phyloP scores from a whole-genome alignment of 1,140 invertebrate genomes.

The Pseudomyrmex pallidus region DNA sequence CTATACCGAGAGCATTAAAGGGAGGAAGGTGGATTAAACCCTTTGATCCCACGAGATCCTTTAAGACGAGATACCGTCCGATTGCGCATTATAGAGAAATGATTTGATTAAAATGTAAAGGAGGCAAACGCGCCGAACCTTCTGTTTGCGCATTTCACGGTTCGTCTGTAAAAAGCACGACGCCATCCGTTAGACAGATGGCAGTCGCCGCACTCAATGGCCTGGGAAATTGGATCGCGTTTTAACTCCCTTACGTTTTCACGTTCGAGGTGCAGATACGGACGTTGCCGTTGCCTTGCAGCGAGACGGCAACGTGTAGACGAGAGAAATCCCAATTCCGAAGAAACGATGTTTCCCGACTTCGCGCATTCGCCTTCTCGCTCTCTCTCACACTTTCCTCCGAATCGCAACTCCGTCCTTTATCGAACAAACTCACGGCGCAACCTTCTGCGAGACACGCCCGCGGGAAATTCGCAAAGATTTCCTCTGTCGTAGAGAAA shows the following conservation, averaged over 20 bases:
- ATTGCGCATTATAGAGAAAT: conserved; percentile 83
- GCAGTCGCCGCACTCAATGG: conserved; percentile 85
- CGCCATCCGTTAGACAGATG: conserved; percentile 84
- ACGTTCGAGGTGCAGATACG: conserved; percentile 65
- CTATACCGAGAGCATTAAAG: background rate
- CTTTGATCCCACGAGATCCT: conserved; percentile 75
- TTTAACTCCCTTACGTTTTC: conserved; percentile 85
- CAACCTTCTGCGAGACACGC: background rate
- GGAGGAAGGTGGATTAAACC: conserved; percentile 71
- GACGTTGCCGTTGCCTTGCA: conserved; percentile 40
- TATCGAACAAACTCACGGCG: conserved; percentile 25
- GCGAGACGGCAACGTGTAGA: conserved; percentile 41
- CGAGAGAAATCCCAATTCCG: conserved; percentile 51
- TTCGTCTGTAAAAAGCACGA: conserved; percentile 84
- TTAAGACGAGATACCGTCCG: conserved; percentile 69
- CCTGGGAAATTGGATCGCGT: conserved; percentile 86
- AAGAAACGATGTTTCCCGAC: conserved; percentile 35
- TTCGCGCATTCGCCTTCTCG: conserved; percentile 18
- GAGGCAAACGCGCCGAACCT: conserved; percentile 75
- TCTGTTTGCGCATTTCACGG: conserved; percentile 86
- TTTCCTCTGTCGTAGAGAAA: background rate
- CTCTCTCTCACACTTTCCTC: conserved; percentile 19
- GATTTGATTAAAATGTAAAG: conserved; percentile 86
- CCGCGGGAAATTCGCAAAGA: background rate
- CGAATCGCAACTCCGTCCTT: conserved; percentile 46